These are phyloP conservation scores for Lasioglossum lativentre DNA, from an alignment of 2,888 invertebrate species.

Conservation along the genomic window DNA sequence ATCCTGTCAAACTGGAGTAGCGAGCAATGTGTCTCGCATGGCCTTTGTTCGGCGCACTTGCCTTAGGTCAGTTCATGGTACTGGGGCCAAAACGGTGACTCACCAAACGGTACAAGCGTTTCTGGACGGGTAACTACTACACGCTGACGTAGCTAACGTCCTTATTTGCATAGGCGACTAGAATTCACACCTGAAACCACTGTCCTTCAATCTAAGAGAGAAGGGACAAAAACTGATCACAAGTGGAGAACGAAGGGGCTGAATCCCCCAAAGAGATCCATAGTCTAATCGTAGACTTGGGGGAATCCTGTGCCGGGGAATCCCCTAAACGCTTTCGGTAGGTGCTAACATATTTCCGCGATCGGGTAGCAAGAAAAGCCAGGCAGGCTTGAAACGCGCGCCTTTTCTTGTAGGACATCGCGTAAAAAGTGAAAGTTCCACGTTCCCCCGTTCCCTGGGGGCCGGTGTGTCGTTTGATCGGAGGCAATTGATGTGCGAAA, in stretches of 20 bases:
- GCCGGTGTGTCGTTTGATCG: conserved; percentile 13
- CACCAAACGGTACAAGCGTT: not conserved
- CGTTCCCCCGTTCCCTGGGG: not conserved
- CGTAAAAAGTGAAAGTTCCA: conserved; percentile 58
- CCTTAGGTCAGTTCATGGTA: not conserved
- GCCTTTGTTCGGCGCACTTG: not conserved
- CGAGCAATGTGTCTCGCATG: not conserved
- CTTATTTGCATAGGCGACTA: conserved; percentile 1
- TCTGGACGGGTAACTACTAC: conserved; percentile 10
- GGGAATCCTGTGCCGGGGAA: not conserved
- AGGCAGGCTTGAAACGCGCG: not conserved
- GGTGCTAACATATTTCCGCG: not conserved
- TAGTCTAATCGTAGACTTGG: not conserved
- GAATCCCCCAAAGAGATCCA: not conserved
- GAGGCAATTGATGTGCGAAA: conserved; percentile 15
- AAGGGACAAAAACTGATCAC: not conserved
- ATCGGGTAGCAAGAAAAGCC: conserved; percentile 12
- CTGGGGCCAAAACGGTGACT: not conserved
- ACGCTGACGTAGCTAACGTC: conserved; percentile 12
- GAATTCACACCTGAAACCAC: not conserved
- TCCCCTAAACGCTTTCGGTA: not conserved
- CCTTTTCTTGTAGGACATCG: conserved; percentile 5
- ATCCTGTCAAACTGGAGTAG: not conserved
- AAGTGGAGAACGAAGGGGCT: not conserved
- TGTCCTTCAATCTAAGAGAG: conserved; percentile 1